phyloP scores from a whole-genome alignment of 2,113 vertebrate species.

The Oncorhynchus keta region DNA sequence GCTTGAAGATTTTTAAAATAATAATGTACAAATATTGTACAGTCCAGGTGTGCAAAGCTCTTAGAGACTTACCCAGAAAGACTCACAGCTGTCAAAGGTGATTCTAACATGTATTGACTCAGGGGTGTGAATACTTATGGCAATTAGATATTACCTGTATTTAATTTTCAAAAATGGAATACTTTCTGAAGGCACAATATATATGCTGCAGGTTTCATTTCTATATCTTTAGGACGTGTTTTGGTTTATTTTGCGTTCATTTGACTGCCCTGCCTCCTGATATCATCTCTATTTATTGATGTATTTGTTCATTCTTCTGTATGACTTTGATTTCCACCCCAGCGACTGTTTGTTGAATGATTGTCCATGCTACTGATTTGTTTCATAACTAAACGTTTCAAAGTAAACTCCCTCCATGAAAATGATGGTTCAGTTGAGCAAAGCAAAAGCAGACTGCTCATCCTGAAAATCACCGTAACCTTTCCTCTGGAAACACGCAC shows the following conservation, averaged over 20 bases:
- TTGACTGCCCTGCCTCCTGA: constrained; percentile 25
- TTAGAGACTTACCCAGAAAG: too few relatives aligned
- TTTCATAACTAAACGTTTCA: constrained; percentile 62
- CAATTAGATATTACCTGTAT: too few relatives aligned
- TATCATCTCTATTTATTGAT: constrained; percentile 43
- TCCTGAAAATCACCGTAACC: background rate
- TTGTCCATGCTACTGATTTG: constrained; percentile 64
- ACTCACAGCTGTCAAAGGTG: too few relatives aligned
- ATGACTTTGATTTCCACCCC: constrained; percentile 64
- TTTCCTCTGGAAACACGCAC: background rate
- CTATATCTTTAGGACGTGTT: constrained; percentile 60
- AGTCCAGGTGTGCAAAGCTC: too few relatives aligned
- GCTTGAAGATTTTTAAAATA: too few relatives aligned
- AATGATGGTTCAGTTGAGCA: constrained; percentile 79
- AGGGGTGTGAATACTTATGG: too few relatives aligned
- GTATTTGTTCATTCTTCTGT: constrained; percentile 64
- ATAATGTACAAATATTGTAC: too few relatives aligned
- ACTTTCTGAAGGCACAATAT: background rate
- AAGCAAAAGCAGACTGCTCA: constrained; percentile 63
- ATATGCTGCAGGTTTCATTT: constrained; percentile 47
- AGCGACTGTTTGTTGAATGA: constrained; percentile 55
- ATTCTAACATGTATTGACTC: too few relatives aligned
- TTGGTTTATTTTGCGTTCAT: constrained; percentile 52
- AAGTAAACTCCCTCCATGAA: constrained; percentile 71
- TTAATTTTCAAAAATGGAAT: too few relatives aligned